These are phyloP conservation scores for Babyrousa celebensis DNA, from an alignment of 2,797 vertebrate species.

Conservation along the genomic window DNA sequence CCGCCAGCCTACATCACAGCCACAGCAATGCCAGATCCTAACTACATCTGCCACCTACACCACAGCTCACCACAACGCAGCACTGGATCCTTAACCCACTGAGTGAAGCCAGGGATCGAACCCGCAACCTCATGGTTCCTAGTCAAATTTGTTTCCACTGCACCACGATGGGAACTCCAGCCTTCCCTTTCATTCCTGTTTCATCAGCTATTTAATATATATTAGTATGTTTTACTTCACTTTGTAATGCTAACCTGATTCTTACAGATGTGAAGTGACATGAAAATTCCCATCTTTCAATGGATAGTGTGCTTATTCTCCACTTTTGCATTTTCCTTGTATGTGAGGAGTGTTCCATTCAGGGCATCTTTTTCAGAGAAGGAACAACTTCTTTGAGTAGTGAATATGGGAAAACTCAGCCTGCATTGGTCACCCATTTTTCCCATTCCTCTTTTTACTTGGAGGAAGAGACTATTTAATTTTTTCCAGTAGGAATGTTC, in stretches of 20 bases:
- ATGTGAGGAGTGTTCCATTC: background rate
- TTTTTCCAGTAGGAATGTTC: background rate
- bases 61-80: too few relatives aligned
- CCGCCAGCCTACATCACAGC: too few relatives aligned
- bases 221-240: background rate
- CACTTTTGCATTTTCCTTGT: background rate
- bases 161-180: too few relatives aligned
- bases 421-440: background rate
- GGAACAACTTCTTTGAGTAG: background rate
- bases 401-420: background rate
- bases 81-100: too few relatives aligned
- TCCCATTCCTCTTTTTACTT: background rate
- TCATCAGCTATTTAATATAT: background rate
- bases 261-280: background rate
- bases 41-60: too few relatives aligned
- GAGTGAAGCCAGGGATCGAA: too few relatives aligned
- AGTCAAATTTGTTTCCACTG: too few relatives aligned
- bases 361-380: background rate
- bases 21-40: too few relatives aligned
- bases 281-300: background rate
- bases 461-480: accelerated
- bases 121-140: too few relatives aligned
- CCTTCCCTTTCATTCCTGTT: background rate
- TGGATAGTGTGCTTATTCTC: accelerated
- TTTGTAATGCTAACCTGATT: background rate